These are phyloP conservation scores for Pseudanteris insignis DNA, from an alignment of 2,888 invertebrate genomes.

Conservation along the genomic window DNA sequence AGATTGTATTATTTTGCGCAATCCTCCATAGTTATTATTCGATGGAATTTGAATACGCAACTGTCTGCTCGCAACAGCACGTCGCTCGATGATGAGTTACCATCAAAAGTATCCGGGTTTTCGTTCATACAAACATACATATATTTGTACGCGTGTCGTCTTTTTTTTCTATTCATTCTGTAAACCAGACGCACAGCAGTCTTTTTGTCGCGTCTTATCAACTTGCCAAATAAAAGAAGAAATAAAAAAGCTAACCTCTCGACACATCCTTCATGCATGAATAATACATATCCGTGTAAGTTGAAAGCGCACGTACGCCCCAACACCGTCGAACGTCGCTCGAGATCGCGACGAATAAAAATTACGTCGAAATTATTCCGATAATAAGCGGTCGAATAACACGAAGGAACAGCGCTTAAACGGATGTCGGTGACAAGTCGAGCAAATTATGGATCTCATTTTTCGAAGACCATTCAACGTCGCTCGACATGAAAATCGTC, in stretches of 20 bases:
- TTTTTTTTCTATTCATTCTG: too few relatives aligned
- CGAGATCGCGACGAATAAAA: too few relatives aligned
- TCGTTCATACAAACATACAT: too few relatives aligned
- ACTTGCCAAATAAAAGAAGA: neutral
- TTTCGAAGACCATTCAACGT: constrained; percentile 7
- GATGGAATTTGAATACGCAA: too few relatives aligned
- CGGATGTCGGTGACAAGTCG: constrained; percentile 20
- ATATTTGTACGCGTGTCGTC: neutral
- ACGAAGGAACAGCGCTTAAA: constrained; percentile 8
- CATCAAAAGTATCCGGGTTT: too few relatives aligned
- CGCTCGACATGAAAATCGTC: constrained; percentile 8
- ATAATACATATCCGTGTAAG: constrained; percentile 9
- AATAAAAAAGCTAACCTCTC: constrained; percentile 5
- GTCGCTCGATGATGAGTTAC: too few relatives aligned
- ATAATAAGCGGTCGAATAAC: constrained; percentile 22
- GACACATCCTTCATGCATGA: constrained; percentile 12
- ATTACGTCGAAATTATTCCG: constrained; percentile 5
- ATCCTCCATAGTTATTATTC: neutral
- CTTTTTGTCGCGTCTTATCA: constrained; percentile 4
- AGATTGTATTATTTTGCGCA: too few relatives aligned
- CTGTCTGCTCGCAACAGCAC: too few relatives aligned
- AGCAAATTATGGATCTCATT: constrained; percentile 26
- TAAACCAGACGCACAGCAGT: constrained; percentile 3
- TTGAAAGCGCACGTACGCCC: constrained; percentile 1
- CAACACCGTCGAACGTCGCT: neutral